Conservation (phyloP, 2,797 vertebrate species). For the Novumbra hubbsi region DNA sequence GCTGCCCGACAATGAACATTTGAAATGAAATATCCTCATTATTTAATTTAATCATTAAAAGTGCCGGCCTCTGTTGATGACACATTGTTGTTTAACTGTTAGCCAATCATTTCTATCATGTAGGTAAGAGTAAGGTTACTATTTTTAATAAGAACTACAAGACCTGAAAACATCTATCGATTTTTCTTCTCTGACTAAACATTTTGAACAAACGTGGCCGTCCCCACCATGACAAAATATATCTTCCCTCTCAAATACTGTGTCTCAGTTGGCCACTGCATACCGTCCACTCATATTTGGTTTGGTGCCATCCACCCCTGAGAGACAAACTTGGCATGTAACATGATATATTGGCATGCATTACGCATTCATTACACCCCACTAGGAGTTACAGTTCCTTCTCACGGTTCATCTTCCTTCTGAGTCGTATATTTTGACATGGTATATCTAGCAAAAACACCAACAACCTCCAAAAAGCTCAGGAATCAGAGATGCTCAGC, state of each 20-base stretch:
- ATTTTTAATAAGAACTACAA: background rate
- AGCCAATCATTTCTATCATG: background rate
- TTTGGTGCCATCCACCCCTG: background rate
- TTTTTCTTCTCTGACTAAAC: background rate
- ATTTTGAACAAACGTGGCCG: background rate
- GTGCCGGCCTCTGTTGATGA: conserved; percentile 10
- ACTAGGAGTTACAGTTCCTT: background rate
- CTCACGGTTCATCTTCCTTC: background rate
- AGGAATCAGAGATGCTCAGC: background rate
- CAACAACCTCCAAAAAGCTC: background rate
- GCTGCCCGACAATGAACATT: conserved; percentile 49
- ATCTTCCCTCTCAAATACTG: background rate
- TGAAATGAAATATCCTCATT: conserved; percentile 23
- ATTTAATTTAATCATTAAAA: conserved; percentile 20
- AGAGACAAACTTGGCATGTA: background rate
- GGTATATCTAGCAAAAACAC: background rate
- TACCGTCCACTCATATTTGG: background rate
- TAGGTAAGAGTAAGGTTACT: background rate
- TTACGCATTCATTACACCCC: background rate
- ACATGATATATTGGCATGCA: background rate
- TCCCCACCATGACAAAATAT: background rate
- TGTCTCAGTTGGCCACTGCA: background rate
- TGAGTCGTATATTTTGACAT: background rate
- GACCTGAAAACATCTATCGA: background rate
- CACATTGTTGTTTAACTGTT: background rate